Base-by-base conservation (phyloP, 2,797 vertebrate species). In the Ispidina picta region DNA sequence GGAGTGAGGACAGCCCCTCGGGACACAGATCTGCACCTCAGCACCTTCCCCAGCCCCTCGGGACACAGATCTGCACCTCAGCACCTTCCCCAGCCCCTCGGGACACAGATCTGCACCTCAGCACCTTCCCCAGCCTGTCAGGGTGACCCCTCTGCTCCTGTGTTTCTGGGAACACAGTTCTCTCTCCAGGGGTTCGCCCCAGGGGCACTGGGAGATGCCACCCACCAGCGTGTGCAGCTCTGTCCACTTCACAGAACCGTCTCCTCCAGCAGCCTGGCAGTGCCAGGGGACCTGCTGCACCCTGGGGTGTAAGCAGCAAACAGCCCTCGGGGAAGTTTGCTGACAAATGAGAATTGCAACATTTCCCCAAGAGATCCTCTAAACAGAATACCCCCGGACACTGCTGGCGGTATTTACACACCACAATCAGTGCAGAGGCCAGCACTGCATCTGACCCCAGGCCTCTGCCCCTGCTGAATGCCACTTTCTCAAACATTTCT, bases 401-500 rank as follows among this genome's bases (percentile, higher is more conserved):
- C 44, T 37, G 35, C 81, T 33, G 10, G 58, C 44, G 65, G 77
- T 74, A 63, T 85, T 88, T 48, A 39, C 0, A 0, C 21, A 31
- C 60, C 60, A 79, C 71, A 71, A 41, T 62, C 63, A 71, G 55
- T 15, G 33, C 35, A 62, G 54, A 81, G 71, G 54, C n/a, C 10
- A 21, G 37, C 35, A 8, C 23, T 70, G 33, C 71, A 76, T 22
- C 58, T 59, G 41, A 26, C 15, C 6, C 26, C 5, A 88, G 52
- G 86, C 60, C 23, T 8, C 88, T 80, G 77, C 55, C 18, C 75
- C 71, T 83, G 73, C 85, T 92, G 97, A 98, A 98, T 97, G 96
- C 93, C 97, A 96, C 86, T 94, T 96, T 79, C 94, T 91, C 74
- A 6, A 72, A 66, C 84, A 90, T 95, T 93, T 93, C 92, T 90